These are phyloP conservation scores for Glyptemys insculpta DNA, from an alignment of 2,797 vertebrate genomes.

Conservation along the genomic window DNA sequence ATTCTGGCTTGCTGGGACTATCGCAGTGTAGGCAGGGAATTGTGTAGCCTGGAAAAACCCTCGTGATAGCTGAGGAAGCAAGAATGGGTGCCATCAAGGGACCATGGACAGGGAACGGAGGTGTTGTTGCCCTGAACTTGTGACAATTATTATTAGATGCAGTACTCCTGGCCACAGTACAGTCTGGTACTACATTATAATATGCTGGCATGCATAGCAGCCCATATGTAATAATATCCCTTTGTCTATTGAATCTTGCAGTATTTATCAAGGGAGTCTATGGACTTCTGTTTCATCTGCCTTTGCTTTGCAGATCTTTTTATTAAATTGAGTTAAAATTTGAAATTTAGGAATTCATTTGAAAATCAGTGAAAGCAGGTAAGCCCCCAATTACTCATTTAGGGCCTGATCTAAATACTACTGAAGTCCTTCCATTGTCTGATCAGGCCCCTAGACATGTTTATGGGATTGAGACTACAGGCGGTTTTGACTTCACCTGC, in stretches of 20 bases:
- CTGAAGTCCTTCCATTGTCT: slow-evolving; percentile 20
- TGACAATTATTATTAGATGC: background rate
- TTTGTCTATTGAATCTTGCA: background rate
- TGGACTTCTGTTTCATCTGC: background rate
- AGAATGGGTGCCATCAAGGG: too few species aligned
- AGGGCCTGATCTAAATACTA: slow-evolving; percentile 3
- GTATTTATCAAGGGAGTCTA: background rate
- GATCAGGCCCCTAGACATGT: slow-evolving; percentile 42
- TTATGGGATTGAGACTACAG: slow-evolving; percentile 49
- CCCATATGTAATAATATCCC: background rate
- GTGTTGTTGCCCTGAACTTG: too few species aligned
- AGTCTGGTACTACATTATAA: background rate
- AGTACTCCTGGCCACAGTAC: background rate
- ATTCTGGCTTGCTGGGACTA: too few species aligned
- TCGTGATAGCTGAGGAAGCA: too few species aligned
- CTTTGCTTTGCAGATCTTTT: slow-evolving; percentile 29
- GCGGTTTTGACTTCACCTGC: slow-evolving; percentile 50
- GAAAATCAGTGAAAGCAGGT: background rate
- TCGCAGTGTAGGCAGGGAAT: too few species aligned
- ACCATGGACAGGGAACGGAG: too few species aligned
- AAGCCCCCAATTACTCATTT: slow-evolving; percentile 5
- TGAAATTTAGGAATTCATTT: slow-evolving; percentile 2
- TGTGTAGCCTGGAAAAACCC: too few species aligned
- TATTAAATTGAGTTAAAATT: background rate
- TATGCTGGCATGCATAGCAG: background rate